Conservation (phyloP, 2,888 invertebrate genomes). For the Euzetes globulus region DNA sequence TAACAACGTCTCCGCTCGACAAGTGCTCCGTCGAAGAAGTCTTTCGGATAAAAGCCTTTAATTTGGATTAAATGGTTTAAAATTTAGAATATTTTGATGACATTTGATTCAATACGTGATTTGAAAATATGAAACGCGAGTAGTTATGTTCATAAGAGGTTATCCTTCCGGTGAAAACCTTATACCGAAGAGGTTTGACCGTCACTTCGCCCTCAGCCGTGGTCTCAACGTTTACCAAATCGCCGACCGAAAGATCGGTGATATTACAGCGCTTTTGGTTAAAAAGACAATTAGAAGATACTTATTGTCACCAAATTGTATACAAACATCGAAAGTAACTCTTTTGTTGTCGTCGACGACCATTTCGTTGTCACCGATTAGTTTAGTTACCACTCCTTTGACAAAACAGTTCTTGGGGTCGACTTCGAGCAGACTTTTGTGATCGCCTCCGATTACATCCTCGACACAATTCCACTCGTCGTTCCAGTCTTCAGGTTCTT, state of each 20-base stretch:
- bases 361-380: not conserved
- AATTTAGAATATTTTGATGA: too few species aligned
- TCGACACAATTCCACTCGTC: not conserved
- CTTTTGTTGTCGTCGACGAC: not conserved
- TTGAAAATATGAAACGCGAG: not conserved
- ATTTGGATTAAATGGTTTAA: too few species aligned
- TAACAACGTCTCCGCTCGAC: not conserved
- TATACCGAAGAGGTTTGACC: slow-evolving; percentile 9
- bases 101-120: not conserved
- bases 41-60: not conserved
- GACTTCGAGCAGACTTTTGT: not conserved
- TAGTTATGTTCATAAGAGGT: not conserved
- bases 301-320: not conserved
- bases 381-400: not conserved
- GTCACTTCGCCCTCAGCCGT: not conserved
- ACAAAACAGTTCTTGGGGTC: not conserved
- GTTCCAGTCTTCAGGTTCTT: not conserved
- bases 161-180: not conserved
- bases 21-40: not conserved
- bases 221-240: not conserved
- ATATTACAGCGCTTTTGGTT: not conserved
- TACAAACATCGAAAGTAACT: not conserved
- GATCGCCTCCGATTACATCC: not conserved
- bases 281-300: not conserved
- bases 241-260: not conserved